Evolutionary conservation across 2,888 invertebrate genomes (phyloP).

Genomic region (Mechanitis messenoides): DNA sequence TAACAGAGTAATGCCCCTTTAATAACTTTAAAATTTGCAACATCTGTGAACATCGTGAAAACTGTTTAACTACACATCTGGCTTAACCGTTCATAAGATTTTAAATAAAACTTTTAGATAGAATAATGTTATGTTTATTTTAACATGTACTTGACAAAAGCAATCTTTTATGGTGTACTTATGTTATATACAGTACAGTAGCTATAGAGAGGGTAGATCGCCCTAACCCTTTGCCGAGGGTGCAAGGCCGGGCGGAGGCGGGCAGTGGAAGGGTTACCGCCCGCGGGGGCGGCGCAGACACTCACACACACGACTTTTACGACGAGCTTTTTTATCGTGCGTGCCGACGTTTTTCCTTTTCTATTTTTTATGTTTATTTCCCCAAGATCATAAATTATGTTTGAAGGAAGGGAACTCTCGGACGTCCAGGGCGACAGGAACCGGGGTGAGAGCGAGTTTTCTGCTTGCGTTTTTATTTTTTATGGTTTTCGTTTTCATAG

Average conservation of each 20-base stretch:
- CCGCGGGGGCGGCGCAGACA: conserved; percentile 53
- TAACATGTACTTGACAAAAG: neutral
- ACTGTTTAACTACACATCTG: neutral
- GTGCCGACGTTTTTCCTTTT: conserved; percentile 77
- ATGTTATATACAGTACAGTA: conserved; percentile 1
- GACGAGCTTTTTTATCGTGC: conserved; percentile 76
- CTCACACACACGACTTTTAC: conserved; percentile 64
- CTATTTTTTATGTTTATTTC: conserved; percentile 78
- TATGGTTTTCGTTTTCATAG: conserved; percentile 63
- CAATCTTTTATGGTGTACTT: neutral
- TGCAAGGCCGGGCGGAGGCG: conserved; percentile 57
- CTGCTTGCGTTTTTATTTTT: conserved; percentile 67
- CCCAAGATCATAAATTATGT: conserved; percentile 78
- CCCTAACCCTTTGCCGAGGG: conserved; percentile 70
- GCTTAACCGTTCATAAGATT: too few relatives aligned
- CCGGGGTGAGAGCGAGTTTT: conserved; percentile 69
- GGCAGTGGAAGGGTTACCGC: conserved; percentile 72
- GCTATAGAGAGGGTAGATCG: conserved; percentile 53
- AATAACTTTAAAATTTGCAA: conserved; percentile 9
- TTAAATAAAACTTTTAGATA: too few relatives aligned
- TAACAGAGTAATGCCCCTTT: too few relatives aligned
- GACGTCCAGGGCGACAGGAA: conserved; percentile 72
- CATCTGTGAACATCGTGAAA: conserved; percentile 20
- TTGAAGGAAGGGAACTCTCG: conserved; percentile 77
- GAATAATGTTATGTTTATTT: too few relatives aligned